Conservation (phyloP, 2,888 invertebrate genomes). For the Aspidiotus rigidus region DNA sequence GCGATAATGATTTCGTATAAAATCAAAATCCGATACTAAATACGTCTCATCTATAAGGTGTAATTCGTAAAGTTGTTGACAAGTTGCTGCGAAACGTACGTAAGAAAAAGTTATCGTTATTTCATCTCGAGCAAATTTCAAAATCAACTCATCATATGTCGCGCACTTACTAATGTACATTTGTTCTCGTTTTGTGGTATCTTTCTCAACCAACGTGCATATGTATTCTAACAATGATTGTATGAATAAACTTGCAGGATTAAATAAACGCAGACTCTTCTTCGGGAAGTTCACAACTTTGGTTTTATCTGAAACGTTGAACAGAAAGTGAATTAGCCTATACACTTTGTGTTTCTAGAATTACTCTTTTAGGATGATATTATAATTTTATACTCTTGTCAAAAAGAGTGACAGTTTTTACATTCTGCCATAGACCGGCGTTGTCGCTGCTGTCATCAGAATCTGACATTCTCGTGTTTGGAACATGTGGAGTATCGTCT, state of each 20-base stretch:
- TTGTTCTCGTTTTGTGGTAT: conserved; percentile 50
- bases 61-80: conserved; percentile 58
- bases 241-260: conserved; percentile 55
- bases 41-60: conserved; percentile 62
- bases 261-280: conserved; percentile 39
- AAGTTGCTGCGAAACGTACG: conserved; percentile 47
- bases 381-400: not conserved
- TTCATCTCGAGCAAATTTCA: too few relatives aligned
- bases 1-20: conserved; percentile 59
- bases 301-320: not conserved
- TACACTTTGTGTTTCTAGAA: too few relatives aligned
- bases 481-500: too few relatives aligned
- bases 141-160: not conserved
- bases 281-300: conserved; percentile 2
- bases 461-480: too few relatives aligned
- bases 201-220: conserved; percentile 56
- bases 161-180: conserved; percentile 49
- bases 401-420: not conserved
- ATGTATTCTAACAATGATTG: conserved; percentile 61
- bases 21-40: conserved; percentile 59
- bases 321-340: too few relatives aligned
- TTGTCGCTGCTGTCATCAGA: too few relatives aligned
- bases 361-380: not conserved
- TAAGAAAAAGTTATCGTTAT: not conserved
- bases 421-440: not conserved